Base-by-base conservation (phyloP, 2,888 invertebrate species). In the Dendrolimus pini region DNA sequence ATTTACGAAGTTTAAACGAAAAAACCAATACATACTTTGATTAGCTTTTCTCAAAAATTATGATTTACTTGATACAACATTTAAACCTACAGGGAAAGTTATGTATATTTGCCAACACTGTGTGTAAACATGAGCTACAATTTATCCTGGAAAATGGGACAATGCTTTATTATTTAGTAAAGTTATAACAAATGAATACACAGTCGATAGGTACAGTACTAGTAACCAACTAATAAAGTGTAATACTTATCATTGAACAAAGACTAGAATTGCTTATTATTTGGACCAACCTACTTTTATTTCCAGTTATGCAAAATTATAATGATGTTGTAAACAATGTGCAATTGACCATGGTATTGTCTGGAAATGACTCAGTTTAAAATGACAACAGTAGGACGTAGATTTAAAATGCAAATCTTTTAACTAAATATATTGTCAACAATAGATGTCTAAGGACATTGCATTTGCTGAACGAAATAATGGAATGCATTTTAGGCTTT, bases 281-380 rank as follows among this genome's bases (percentile, higher is more conserved):
- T 47, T 47, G 47, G 9, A 47, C 47, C 9, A 47, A 47, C 47
- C 47, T 47, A 47, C 9, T 47, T 47, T 47, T 47, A 9, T 47
- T 47, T 47, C 47, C 47, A 47, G 47, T 47, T 47, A 47, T 47
- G 47, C 9, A 47, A 47, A 47, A 9, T 47, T 47, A 7, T 12
- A 47, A 10, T 47, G 47, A 47, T 12, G 12, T 30, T 30, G 30
- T 30, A 30, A 30, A 30, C 30, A 30, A 54, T 54, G 18, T 56
- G 54, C 54, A 56, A 7, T 59, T 41, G 41, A 54, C 53, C 56
- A 53, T 30, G 52, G 41, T 59, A 58, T 58, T 58, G 58, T 58
- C 54, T 59, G 13, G 56, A 58, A 56, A 59, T 59, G 59, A 55
- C 52, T 57, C 56, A 60, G 47, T 10, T 12, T 47, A 9, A 47